phyloP scores from a whole-genome alignment of 2,113 vertebrate species.

The Tringa solitaria region DNA sequence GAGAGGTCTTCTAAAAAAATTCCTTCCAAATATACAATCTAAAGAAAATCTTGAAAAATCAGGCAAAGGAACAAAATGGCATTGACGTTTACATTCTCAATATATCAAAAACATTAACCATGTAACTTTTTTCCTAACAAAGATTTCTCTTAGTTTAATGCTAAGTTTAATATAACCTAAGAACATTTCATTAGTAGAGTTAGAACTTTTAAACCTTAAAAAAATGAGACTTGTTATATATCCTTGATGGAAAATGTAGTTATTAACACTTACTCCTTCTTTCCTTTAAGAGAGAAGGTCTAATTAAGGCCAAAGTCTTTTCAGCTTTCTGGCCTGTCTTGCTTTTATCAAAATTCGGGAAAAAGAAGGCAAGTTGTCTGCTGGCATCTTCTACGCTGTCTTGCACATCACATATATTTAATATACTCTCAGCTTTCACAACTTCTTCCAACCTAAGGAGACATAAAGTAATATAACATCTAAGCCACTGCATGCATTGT shows the following conservation, averaged over 20 bases:
- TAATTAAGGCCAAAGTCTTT: constrained; percentile 71
- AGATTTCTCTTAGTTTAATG: background rate
- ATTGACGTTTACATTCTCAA: background rate
- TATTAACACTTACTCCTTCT: constrained; percentile 27
- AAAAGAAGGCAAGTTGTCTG: constrained; percentile 70
- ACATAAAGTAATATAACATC: background rate
- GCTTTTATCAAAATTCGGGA: constrained; percentile 23
- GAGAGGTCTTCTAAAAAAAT: background rate
- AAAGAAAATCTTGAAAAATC: background rate
- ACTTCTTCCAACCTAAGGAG: background rate
- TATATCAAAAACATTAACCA: background rate
- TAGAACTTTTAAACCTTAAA: background rate
- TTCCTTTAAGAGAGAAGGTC: constrained; percentile 62
- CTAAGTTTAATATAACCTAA: background rate
- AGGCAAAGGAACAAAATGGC: background rate
- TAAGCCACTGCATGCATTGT: background rate
- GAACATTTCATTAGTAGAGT: background rate
- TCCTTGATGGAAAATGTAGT: background rate
- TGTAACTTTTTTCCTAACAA: background rate
- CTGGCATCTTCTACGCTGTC: constrained; percentile 64
- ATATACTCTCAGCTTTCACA: background rate
- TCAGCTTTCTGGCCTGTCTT: background rate
- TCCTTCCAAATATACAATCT: background rate
- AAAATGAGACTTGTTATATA: background rate
- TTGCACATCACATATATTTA: constrained; percentile 34